Conservation (phyloP, 2,888 invertebrate species). For the Ophion costatus region DNA sequence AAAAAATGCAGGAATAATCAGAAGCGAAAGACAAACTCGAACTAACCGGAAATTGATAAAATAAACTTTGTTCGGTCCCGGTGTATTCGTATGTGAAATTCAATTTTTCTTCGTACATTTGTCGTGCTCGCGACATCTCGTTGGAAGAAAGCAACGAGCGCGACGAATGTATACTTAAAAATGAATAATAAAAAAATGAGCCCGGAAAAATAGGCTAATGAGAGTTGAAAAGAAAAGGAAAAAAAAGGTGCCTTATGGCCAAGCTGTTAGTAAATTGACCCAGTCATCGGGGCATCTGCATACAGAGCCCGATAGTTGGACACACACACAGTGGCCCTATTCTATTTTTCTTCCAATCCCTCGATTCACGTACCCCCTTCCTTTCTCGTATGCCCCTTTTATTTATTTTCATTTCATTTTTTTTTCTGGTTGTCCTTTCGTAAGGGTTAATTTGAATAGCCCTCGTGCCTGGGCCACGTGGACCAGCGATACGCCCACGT, state of each 20-base stretch:
- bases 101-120: neutral
- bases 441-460: constrained; percentile 83
- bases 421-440: constrained; percentile 72
- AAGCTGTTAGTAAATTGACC: constrained; percentile 76
- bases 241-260: constrained; percentile 70
- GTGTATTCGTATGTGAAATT: neutral
- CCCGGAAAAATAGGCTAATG: constrained; percentile 52
- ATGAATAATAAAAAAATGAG: constrained; percentile 28
- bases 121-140: neutral
- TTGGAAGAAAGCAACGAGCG: neutral
- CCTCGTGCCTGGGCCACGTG: constrained; percentile 66
- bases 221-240: constrained; percentile 28
- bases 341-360: constrained; percentile 80
- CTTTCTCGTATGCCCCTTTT: constrained; percentile 34
- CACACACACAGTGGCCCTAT: constrained; percentile 71
- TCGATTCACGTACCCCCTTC: constrained; percentile 66
- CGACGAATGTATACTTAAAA: constrained; percentile 23
- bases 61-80: neutral
- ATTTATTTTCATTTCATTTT: constrained; percentile 21
- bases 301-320: constrained; percentile 69
- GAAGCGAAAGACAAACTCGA: neutral
- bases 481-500: constrained; percentile 77
- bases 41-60: neutral
- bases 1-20: neutral
- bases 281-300: constrained; percentile 80